A percentile compares a stretch with the other conserved stretches of the same genome.
These are phyloP conservation scores for Macquaria australasica DNA, from an alignment of 2,113 vertebrate genomes.

Conservation along the genomic window DNA sequence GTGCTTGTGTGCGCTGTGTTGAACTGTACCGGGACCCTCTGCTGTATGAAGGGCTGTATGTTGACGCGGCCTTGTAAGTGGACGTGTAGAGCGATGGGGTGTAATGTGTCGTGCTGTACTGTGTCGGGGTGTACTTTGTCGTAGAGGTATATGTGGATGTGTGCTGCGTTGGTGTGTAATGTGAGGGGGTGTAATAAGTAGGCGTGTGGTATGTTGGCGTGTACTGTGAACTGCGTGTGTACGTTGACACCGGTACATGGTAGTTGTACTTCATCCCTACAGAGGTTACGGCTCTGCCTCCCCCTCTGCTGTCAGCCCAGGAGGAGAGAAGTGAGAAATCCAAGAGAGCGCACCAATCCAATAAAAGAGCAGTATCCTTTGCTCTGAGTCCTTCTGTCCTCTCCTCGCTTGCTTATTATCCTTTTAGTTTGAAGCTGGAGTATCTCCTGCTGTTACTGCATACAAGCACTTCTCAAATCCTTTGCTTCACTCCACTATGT, in stretches of 20 bases:
- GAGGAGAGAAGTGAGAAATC: constrained; percentile 64
- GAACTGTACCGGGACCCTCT: constrained; percentile 67
- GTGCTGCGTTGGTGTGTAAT: constrained; percentile 69
- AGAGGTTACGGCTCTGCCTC: constrained; percentile 42
- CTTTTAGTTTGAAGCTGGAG: constrained; percentile 29
- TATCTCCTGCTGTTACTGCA: constrained; percentile 24
- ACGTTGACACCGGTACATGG: constrained; percentile 71
- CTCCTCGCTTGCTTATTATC: constrained; percentile 37
- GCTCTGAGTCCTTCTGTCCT: constrained; percentile 42
- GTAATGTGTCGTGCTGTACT: constrained; percentile 72
- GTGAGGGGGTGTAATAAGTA: constrained; percentile 63
- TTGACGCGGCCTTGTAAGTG: constrained; percentile 69
- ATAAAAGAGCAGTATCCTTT: constrained; percentile 55
- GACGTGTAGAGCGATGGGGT: constrained; percentile 68
- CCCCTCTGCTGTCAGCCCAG: constrained; percentile 50
- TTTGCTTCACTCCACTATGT: constrained; percentile 25
- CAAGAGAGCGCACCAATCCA: constrained; percentile 58
- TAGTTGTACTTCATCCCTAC: constrained; percentile 89
- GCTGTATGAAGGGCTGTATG: constrained; percentile 71
- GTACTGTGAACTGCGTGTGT: constrained; percentile 74
- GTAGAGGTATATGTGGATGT: constrained; percentile 59
- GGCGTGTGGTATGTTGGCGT: constrained; percentile 73
- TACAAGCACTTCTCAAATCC: constrained; percentile 34
- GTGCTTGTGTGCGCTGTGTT: constrained; percentile 42
- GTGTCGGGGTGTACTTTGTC: constrained; percentile 72